Conservation (phyloP, 92 coral and sea anemone species). For the Phenganax marumi region DNA sequence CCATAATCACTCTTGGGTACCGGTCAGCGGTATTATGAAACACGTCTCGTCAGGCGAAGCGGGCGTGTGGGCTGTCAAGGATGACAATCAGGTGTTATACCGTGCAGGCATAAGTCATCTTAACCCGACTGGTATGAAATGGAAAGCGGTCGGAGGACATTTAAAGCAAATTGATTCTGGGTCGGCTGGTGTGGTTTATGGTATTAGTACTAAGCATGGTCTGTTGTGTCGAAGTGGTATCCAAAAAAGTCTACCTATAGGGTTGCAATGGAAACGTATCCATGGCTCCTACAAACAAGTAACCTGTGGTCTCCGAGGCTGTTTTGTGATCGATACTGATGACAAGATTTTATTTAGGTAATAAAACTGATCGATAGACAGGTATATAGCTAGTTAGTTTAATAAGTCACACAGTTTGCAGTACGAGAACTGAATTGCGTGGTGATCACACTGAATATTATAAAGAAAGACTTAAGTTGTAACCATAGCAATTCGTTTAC, state of each 20-base stretch:
- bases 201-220: not conserved
- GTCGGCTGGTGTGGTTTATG: conserved; percentile 29
- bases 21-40: conserved; percentile 23
- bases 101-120: conserved; percentile 31
- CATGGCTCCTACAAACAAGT: conserved; percentile 29
- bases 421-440: too few relatives aligned
- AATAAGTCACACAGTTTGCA: too few relatives aligned
- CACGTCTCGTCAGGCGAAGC: conserved; percentile 36
- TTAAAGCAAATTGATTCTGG: conserved; percentile 35
- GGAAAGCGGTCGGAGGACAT: conserved; percentile 19
- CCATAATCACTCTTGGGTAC: conserved; percentile 29
- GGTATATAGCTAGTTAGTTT: too few relatives aligned
- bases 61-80: conserved; percentile 40
- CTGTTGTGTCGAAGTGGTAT: conserved; percentile 37
- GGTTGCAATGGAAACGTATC: conserved; percentile 36
- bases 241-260: conserved; percentile 1
- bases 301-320: conserved; percentile 29
- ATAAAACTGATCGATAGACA: too few relatives aligned
- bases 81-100: conserved; percentile 10
- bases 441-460: too few relatives aligned
- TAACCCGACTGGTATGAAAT: conserved; percentile 38
- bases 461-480: too few relatives aligned
- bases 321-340: conserved; percentile 3
- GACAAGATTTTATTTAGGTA: not conserved
- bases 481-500: too few relatives aligned